Evolutionary conservation across 1,140 invertebrate species (phyloP).

Genomic region (Saccostrea glomerata): DNA sequence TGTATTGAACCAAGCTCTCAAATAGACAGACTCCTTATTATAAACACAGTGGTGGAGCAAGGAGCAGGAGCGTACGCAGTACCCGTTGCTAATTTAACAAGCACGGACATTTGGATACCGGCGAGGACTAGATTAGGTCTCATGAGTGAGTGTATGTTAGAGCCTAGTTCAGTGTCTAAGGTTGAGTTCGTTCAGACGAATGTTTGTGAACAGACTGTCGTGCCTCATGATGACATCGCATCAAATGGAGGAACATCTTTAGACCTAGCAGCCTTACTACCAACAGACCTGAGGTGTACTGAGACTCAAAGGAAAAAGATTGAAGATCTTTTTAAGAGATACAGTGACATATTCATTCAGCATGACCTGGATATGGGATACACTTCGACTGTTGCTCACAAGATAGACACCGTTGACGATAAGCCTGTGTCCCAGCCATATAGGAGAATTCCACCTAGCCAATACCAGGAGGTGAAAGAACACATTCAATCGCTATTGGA

Average conservation of each 20-base stretch:
- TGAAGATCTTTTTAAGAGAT: constrained; percentile 18
- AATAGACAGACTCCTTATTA: background rate
- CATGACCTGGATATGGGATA: constrained; percentile 26
- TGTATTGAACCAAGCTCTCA: constrained; percentile 35
- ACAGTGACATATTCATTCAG: background rate
- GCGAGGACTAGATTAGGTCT: constrained; percentile 30
- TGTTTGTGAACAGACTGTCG: constrained; percentile 40
- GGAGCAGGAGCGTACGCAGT: constrained; percentile 19
- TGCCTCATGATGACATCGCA: constrained; percentile 15
- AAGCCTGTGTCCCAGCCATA: constrained; percentile 34
- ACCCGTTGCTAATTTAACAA: constrained; percentile 2
- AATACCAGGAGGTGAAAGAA: constrained; percentile 51
- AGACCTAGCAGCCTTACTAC: background rate
- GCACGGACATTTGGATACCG: constrained; percentile 28
- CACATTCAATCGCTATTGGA: constrained; percentile 51
- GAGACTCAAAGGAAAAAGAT: constrained; percentile 13
- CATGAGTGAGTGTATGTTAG: constrained; percentile 31
- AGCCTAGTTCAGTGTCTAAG: constrained; percentile 14
- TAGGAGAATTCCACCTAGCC: constrained; percentile 39
- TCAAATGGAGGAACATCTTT: background rate
- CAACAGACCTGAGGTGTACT: constrained; percentile 19
- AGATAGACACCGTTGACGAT: constrained; percentile 17
- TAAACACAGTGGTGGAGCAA: constrained; percentile 10
- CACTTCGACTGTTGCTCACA: constrained; percentile 44
- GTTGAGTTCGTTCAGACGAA: constrained; percentile 40